Percentiles rank a stretch among this genome's conserved stretches.
Conservation (phyloP, 2,797 vertebrate genomes). For the Galago senegalensis region DNA sequence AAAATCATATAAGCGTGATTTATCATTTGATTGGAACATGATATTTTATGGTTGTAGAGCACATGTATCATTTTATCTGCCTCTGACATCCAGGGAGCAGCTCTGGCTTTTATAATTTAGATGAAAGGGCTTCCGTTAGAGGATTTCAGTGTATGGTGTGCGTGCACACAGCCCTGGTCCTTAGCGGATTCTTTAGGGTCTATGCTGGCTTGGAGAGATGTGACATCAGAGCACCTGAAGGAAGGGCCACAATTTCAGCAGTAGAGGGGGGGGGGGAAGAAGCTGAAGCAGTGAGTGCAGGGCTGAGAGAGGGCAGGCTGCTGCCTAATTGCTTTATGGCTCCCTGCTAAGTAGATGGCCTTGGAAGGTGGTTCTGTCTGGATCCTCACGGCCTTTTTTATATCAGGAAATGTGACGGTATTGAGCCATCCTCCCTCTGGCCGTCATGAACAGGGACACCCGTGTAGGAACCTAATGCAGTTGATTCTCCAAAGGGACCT, state of each 20-base stretch:
- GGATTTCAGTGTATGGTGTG: not conserved
- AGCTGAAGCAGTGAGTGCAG: not conserved
- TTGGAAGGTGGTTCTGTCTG: not conserved
- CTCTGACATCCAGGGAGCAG: not conserved
- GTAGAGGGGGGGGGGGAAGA: rapidly evolving
- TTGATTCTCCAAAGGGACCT: not conserved
- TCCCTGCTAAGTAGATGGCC: not conserved
- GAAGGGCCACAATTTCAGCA: too few relatives aligned
- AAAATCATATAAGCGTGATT: not conserved
- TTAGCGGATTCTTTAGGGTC: rapidly evolving
- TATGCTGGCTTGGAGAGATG: not conserved
- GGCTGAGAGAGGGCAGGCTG: too few relatives aligned
- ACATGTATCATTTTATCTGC: not conserved
- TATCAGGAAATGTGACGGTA: not conserved
- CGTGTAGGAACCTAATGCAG: not conserved
- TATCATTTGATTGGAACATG: slow-evolving; percentile 26
- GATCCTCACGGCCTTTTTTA: not conserved
- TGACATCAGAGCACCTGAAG: too few relatives aligned
- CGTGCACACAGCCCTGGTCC: not conserved
- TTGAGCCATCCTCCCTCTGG: not conserved
- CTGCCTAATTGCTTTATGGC: not conserved
- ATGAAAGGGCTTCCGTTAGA: not conserved
- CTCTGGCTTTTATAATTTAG: not conserved
- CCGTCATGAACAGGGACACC: not conserved
- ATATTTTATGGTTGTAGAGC: not conserved